Base-by-base conservation (phyloP, 2,888 invertebrate species). In the Alsophila aescularia region DNA sequence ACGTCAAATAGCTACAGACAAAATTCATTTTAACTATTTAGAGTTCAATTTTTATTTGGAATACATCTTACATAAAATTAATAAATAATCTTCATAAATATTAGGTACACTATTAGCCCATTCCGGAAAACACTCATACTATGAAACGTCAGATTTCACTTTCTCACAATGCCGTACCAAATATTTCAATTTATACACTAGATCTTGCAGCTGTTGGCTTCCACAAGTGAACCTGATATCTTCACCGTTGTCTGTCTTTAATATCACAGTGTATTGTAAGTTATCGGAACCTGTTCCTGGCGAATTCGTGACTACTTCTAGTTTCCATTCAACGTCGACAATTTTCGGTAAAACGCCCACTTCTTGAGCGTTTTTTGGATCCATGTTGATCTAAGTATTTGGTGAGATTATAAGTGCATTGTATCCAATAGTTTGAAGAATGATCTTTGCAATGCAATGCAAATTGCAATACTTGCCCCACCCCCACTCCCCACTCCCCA, bases 131-230 rank as follows among this genome's bases (percentile, higher is more conserved):
- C n/a, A n/a, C 6, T 9, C 18, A 24, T 44, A 49, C 79, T 70
- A 87, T 12, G 72, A 67, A 21, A 86, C 69, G 61, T 88, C 83
- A 59, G 55, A 81, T 75, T 85, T 90, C 29, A 93, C 76, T 70
- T 88, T 93, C 64, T 94, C 93, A 70, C 94, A 93, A 72, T 95
- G 94, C 64, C 93, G 81, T 43, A 93, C 89, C 42, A 93, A 90
- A 73, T 95, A 94, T 75, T 94, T 94, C 15, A 95, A 78, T 80
- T 94, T 95, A 68, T 93, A 93, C 54, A 95, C 93, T 51, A 95
- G 84, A 80, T 95, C 94, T 70, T 94, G 94, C 40, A 95, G 72
- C 69, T 94, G 93, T 62, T 93, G 94, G 31, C 90, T 91, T 35
- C 93, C 93, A 73, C 95, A 95, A 2, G 92, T 93, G 66, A 95